Base-by-base conservation (phyloP, 2,888 invertebrate species). In the Seira ritae region DNA sequence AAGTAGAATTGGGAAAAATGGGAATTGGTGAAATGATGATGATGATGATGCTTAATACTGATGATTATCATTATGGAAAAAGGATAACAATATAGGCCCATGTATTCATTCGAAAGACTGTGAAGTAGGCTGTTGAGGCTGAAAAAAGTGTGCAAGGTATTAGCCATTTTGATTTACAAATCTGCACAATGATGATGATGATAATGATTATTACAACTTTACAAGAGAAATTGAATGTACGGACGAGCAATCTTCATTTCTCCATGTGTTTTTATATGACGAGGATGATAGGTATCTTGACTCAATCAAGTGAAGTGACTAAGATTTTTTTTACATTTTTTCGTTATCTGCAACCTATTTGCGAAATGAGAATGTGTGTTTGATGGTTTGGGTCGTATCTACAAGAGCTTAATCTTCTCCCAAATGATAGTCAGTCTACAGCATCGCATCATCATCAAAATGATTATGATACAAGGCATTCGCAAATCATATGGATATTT, bases 21-120 rank as follows among this genome's bases (percentile, higher is more conserved):
- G 50, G 50, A 50, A 50, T 50, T 50, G 50, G 50, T 50, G 62
- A 62, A 62, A 20, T 62, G 62, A 62, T 20, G 62, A 62, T 10
- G 60, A 60, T 62, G 20, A 19, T 62, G 20, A 19, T 20, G 62
- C 62, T 22, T 19, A 8, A 62, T 62, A 12, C 22, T 62, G 62
- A 62, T 62, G 62, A 62, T 62, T 62, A 62, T 62, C 62, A 62
- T 62, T 62, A 62, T 62, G 55, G 15, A 62, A 62, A 62, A 62
- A 50, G 50, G 62, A 62, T 62, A 62, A 62, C 22, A 12, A 62
- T 62, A 62, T 55, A 55, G 55, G 17, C 62, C 62, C 62, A 62
- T 22, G 62, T 62, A 62, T 62, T 20, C 20, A n/a, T n/a, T n/a
- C n/a, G n/a, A 12, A 12, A 55, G 55, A 8, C 3, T 62, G n/a